These are phyloP conservation scores for Grallaria varia DNA, from an alignment of 2,113 vertebrate genomes.

Conservation along the genomic window DNA sequence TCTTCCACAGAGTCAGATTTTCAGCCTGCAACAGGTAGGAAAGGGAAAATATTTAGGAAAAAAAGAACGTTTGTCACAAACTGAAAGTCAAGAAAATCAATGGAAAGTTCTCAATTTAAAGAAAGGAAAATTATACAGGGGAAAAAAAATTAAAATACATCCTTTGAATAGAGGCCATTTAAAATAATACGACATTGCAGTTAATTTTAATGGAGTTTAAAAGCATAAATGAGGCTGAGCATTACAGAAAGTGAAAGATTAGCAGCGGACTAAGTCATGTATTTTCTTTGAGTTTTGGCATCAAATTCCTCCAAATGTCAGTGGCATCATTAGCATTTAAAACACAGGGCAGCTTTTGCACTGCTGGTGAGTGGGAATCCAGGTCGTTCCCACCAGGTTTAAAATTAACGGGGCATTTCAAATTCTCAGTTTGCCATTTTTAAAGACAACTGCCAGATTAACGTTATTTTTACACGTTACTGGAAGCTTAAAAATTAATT, in stretches of 20 bases:
- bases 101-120: conserved; percentile 4
- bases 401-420: neutral
- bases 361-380: neutral
- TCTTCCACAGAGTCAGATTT: neutral
- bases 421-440: neutral
- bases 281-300: conserved; percentile 34
- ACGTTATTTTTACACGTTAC: neutral
- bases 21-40: neutral
- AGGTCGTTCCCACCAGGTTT: neutral
- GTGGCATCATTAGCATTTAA: conserved; percentile 29
- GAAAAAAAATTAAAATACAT: neutral
- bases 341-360: neutral
- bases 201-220: conserved; percentile 57
- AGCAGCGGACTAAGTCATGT: neutral
- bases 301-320: conserved; percentile 29
- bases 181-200: conserved; percentile 11
- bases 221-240: conserved; percentile 22
- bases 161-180: conserved; percentile 22
- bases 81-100: neutral
- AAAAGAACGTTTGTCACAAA: neutral
- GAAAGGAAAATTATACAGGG: neutral
- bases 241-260: neutral
- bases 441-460: neutral
- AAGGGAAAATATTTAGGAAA: neutral
- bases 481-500: neutral